A percentile compares a stretch with the other conserved stretches of the same genome.
Evolutionary conservation across 2,888 invertebrate genomes (phyloP).

Genomic region (Crepidodera aurea): DNA sequence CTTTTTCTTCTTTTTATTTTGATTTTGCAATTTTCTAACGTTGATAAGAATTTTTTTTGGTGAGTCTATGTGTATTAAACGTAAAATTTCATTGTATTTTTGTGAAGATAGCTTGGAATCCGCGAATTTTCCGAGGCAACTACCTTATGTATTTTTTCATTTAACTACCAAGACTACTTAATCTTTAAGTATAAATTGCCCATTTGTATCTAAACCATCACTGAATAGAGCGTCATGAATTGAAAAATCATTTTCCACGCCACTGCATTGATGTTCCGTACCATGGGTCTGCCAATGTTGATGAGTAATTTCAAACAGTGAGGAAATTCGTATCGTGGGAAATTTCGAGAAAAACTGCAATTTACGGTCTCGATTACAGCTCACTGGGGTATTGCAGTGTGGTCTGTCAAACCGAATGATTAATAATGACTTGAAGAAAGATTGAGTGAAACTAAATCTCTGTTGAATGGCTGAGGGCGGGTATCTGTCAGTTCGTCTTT

Average conservation of each 20-base stretch:
- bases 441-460: slow-evolving; percentile 15
- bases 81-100: no score
- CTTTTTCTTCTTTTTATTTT: no score
- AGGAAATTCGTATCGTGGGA: slow-evolving; percentile 2
- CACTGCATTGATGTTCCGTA: not conserved
- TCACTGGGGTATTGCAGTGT: slow-evolving; percentile 9
- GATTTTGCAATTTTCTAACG: no score
- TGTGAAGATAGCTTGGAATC: no score
- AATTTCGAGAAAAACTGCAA: slow-evolving; percentile 9
- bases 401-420: slow-evolving; percentile 15
- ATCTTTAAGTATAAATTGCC: no score
- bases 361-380: slow-evolving; percentile 13
- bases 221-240: no score
- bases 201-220: no score
- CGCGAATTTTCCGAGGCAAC: no score
- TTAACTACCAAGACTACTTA: no score
- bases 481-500: slow-evolving; percentile 1
- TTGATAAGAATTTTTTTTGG: no score
- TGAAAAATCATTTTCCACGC: not conserved
- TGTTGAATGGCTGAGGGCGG: slow-evolving; percentile 10
- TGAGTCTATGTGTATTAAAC: no score
- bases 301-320: slow-evolving; percentile 1
- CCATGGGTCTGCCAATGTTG: not conserved
- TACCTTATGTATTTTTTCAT: no score
- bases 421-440: slow-evolving; percentile 14